Conservation (phyloP, 2,113 vertebrate genomes). For the Pelvicachromis taeniatus region DNA sequence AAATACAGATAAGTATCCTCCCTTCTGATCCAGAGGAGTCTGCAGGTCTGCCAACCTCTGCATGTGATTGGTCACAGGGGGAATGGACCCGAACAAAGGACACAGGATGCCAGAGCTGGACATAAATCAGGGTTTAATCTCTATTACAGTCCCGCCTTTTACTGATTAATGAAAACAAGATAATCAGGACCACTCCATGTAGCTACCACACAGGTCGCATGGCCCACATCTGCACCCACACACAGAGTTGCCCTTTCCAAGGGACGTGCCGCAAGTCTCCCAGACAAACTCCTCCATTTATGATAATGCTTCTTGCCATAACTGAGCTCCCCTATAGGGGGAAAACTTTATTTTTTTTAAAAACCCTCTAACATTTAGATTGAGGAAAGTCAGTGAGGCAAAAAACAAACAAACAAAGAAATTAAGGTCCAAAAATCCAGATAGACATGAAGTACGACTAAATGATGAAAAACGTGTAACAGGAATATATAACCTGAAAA, state of each 20-base stretch:
- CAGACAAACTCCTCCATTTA: neutral
- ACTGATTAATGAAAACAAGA: neutral
- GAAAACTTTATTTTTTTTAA: neutral
- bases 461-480: neutral
- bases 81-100: neutral
- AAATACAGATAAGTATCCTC: neutral
- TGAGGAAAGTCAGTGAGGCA: neutral
- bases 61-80: neutral
- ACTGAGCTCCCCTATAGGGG: neutral
- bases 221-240: neutral
- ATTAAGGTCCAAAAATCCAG: neutral
- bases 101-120: neutral
- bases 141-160: neutral
- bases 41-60: neutral
- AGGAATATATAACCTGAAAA: neutral
- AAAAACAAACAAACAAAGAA: neutral
- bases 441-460: fast-evolving
- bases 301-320: fast-evolving
- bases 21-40: neutral
- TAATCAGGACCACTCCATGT: neutral
- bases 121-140: neutral
- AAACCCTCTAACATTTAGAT: neutral
- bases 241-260: neutral
- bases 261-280: neutral
- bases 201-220: neutral